Conservation (phyloP, 2,113 vertebrate genomes). For the Percopsis transmontana region DNA sequence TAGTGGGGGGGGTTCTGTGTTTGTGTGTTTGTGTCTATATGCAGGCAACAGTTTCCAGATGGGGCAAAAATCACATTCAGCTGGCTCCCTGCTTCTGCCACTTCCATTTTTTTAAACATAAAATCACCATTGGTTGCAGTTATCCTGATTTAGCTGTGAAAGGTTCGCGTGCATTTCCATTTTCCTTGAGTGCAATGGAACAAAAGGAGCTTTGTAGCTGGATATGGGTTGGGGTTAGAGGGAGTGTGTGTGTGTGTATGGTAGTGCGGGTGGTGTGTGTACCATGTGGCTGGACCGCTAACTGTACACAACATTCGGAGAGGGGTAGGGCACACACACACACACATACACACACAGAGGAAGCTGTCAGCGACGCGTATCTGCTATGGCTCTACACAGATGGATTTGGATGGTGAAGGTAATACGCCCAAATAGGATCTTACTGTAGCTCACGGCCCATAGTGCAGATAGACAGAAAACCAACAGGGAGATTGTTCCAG, state of each 20-base stretch:
- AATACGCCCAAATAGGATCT: slow-evolving; percentile 60
- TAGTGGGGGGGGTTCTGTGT: slow-evolving; percentile 27
- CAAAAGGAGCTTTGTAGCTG: slow-evolving; percentile 76
- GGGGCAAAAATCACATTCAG: slow-evolving; percentile 54
- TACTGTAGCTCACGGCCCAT: slow-evolving; percentile 16
- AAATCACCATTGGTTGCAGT: slow-evolving; percentile 48
- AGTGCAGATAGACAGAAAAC: neutral
- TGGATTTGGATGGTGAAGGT: slow-evolving; percentile 37
- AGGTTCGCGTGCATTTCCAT: slow-evolving; percentile 61
- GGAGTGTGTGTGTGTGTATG: slow-evolving; percentile 29
- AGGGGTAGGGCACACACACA: neutral
- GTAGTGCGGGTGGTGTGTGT: slow-evolving; percentile 39
- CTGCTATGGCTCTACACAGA: slow-evolving; percentile 44
- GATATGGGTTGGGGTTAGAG: slow-evolving; percentile 50
- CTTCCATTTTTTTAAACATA: neutral
- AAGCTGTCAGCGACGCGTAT: slow-evolving; percentile 65
- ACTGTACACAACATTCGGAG: slow-evolving; percentile 48
- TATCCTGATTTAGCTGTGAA: slow-evolving; percentile 58
- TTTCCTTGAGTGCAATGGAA: slow-evolving; percentile 68
- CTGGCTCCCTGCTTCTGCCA: slow-evolving; percentile 34
- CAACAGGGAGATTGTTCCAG: slow-evolving; percentile 28
- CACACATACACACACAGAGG: slow-evolving; percentile 15
- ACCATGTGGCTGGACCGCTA: slow-evolving; percentile 60
- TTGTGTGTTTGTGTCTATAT: slow-evolving; percentile 5
- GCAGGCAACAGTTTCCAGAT: slow-evolving; percentile 73